Evolutionary conservation across 2,888 invertebrate species (phyloP), one percentile per base, ranked within the genome.

Genomic region (Mongoloraphidia duomilia): DNA sequence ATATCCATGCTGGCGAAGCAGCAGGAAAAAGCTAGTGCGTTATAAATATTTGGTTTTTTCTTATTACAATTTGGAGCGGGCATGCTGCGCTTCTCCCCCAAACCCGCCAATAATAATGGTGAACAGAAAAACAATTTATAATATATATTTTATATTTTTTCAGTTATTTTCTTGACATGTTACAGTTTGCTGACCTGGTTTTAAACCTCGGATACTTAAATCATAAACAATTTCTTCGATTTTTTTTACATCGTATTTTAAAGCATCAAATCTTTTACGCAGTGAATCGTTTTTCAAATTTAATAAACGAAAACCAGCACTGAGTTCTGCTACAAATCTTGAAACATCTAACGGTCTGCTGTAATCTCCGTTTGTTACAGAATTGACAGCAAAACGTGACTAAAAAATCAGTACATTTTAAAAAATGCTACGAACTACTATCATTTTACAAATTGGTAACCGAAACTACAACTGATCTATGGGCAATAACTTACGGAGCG

Each of bases 221-320:
- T 92, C 91, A 59, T 91, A 91, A 1, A 88, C 89, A 0, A 92
- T 85, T 64, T 91, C 90, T 63, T 94, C 94, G 12, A 93, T 88
- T 66, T 93, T 94, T 67, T 93, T 93, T 17, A 93, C 83, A 61
- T 93, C 92, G 61, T 94, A 94, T 56, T 93, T 87, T 2, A 94
- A 70, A 0, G 80, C 83, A 68, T 94, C 93, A 59, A 85, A 93
- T 11, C 86, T 75, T 63, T 91, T 92, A 46, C 93, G 74, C 3
- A 94, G 69, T 8, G 80, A 77, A 63, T 93, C 93, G 66, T 94
- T 95, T 67, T 94, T 94, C 45, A 94, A 71, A 63, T 92, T 94
- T 11, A 95, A 65, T 49, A 93, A 69, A 61, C 91, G 80, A 64
- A 93, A 95, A 0, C 92, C 94, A 4, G 89, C 84, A 63, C 90